Conservation (phyloP, 2,888 invertebrate species). For the Sclerodermus sp. region DNA sequence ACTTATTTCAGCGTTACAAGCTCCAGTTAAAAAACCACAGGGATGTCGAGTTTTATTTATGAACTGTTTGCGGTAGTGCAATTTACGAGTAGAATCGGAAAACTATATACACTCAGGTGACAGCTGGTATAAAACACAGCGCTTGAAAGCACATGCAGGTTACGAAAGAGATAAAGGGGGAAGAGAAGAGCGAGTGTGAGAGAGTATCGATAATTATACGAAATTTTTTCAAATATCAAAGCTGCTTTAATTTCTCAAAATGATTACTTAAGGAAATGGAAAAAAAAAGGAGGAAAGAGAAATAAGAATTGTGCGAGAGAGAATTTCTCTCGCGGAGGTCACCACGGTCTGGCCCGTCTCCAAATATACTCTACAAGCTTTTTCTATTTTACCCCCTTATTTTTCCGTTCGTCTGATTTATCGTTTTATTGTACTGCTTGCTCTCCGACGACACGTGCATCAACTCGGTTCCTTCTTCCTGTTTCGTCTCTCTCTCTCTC, state of each 20-base stretch:
- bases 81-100: slow-evolving; percentile 43
- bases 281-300: no score
- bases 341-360: slow-evolving; percentile 42
- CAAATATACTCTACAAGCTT: slow-evolving; percentile 51
- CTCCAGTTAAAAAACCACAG: slow-evolving; percentile 8
- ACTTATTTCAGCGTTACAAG: no score
- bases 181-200: background rate
- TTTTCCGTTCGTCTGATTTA: slow-evolving; percentile 47
- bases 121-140: no score
- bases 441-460: no score
- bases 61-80: slow-evolving; percentile 39
- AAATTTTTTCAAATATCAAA: no score
- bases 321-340: slow-evolving; percentile 29
- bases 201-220: no score
- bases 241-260: no score
- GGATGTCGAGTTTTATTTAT: slow-evolving; percentile 35
- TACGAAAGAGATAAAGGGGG: slow-evolving; percentile 7
- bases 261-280: no score
- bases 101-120: slow-evolving; percentile 25
- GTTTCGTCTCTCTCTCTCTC: background rate
- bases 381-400: slow-evolving; percentile 45
- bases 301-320: slow-evolving; percentile 19
- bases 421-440: slow-evolving; percentile 26
- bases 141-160: background rate
- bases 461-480: no score